phyloP scores from a whole-genome alignment of 2,797 vertebrate genomes.

The Rhinogobio ventralis region DNA sequence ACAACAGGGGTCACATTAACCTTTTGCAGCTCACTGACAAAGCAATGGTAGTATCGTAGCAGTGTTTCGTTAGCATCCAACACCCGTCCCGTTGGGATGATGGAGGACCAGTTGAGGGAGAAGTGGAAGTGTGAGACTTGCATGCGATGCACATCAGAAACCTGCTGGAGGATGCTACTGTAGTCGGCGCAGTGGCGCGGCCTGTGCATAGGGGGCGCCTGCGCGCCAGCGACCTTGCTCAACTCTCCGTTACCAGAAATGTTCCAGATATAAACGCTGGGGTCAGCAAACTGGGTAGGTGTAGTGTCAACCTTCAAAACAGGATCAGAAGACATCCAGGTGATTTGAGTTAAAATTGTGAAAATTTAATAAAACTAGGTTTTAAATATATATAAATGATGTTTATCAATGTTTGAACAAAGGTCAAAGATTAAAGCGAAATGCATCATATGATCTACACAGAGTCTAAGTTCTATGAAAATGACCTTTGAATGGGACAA shows the following conservation, averaged over 20 bases:
- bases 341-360: background rate
- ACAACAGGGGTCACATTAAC: slow-evolving; percentile 91
- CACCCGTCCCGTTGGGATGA: slow-evolving; percentile 86
- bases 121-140: slow-evolving; percentile 92
- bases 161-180: slow-evolving; percentile 84
- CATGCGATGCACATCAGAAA: slow-evolving; percentile 79
- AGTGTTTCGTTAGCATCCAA: slow-evolving; percentile 83
- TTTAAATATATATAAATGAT: background rate
- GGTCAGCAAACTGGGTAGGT: slow-evolving; percentile 89
- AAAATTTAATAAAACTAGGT: background rate
- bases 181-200: slow-evolving; percentile 85
- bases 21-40: slow-evolving; percentile 85
- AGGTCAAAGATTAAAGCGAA: slow-evolving; percentile 23
- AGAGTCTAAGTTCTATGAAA: slow-evolving; percentile 24
- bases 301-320: slow-evolving; percentile 85
- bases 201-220: slow-evolving; percentile 68
- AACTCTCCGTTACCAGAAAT: slow-evolving; percentile 86
- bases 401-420: background rate
- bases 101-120: slow-evolving; percentile 90
- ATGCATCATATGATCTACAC: slow-evolving; percentile 18
- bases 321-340: background rate
- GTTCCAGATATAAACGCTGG: slow-evolving; percentile 92
- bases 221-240: slow-evolving; percentile 81
- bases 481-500: slow-evolving; percentile 51
- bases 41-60: slow-evolving; percentile 90